Percentiles rank a stretch among this genome's conserved stretches.
These are phyloP conservation scores for Orthosia cruda DNA, from an alignment of 2,888 invertebrate genomes.

Conservation along the genomic window DNA sequence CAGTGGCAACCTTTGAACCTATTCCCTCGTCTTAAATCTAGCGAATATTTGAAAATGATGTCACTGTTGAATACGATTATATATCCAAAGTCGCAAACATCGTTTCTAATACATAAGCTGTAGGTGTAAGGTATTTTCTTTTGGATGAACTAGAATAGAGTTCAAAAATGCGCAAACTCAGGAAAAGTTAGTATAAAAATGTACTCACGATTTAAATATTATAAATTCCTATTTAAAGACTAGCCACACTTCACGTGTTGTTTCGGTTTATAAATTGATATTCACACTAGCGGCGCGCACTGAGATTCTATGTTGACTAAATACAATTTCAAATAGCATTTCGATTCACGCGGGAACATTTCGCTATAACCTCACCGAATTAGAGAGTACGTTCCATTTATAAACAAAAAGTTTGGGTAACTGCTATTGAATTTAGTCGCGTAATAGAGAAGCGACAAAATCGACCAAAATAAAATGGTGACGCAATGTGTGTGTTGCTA, in stretches of 20 bases:
- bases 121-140: neutral
- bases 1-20: neutral
- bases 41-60: constrained; percentile 37
- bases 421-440: constrained; percentile 63
- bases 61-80: constrained; percentile 6
- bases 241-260: constrained; percentile 54
- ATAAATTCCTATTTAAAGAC: constrained; percentile 56
- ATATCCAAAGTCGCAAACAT: neutral
- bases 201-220: constrained; percentile 47
- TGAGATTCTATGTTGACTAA: constrained; percentile 67
- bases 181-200: neutral
- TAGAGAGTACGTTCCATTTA: neutral
- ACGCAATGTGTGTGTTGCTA: constrained; percentile 78
- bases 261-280: constrained; percentile 15
- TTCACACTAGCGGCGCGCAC: constrained; percentile 46
- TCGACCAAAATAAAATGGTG: constrained; percentile 83
- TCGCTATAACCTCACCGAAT: constrained; percentile 58
- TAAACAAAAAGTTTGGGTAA: too few species aligned
- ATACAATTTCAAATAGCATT: constrained; percentile 68
- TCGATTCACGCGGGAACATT: constrained; percentile 76
- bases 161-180: neutral
- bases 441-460: constrained; percentile 69
- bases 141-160: neutral
- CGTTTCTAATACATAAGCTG: neutral
- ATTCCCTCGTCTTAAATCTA: constrained; percentile 1